Conservation (phyloP, 1,140 invertebrate genomes). For the Macrosteles quadrilineatus region DNA sequence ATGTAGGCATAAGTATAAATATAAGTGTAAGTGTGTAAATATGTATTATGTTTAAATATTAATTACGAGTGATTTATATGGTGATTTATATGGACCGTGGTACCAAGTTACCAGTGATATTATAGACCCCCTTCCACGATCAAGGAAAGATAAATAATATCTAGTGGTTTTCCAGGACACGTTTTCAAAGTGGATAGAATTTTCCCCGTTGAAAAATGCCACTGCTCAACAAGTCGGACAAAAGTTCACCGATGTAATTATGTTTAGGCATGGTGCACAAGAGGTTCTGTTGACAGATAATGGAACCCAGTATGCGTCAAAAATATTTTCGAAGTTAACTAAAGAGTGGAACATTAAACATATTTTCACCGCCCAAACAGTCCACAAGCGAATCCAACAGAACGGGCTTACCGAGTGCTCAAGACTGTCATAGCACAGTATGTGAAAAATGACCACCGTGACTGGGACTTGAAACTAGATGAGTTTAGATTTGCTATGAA, state of each 20-base stretch:
- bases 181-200: conserved; percentile 49
- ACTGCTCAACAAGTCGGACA: conserved; percentile 29
- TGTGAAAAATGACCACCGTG: conserved; percentile 45
- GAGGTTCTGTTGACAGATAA: no score
- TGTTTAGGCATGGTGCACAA: conserved; percentile 18
- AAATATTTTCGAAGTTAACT: background rate
- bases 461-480: conserved; percentile 46
- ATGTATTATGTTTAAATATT: no score
- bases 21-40: no score
- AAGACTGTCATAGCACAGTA: conserved; percentile 49
- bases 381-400: conserved; percentile 49
- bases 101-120: conserved; percentile 47
- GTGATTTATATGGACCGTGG: no score
- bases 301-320: conserved; percentile 22
- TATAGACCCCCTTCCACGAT: conserved; percentile 50
- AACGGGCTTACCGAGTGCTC: conserved; percentile 51
- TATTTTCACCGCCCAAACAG: conserved; percentile 44
- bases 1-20: no score
- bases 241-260: background rate
- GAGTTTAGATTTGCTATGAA: conserved; percentile 48
- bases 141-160: conserved; percentile 43
- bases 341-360: background rate
- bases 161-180: conserved; percentile 49
- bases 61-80: no score
- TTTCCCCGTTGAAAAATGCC: conserved; percentile 44